These are phyloP conservation scores for Pungitius pungitius DNA, from an alignment of 2,113 vertebrate genomes.

Conservation along the genomic window DNA sequence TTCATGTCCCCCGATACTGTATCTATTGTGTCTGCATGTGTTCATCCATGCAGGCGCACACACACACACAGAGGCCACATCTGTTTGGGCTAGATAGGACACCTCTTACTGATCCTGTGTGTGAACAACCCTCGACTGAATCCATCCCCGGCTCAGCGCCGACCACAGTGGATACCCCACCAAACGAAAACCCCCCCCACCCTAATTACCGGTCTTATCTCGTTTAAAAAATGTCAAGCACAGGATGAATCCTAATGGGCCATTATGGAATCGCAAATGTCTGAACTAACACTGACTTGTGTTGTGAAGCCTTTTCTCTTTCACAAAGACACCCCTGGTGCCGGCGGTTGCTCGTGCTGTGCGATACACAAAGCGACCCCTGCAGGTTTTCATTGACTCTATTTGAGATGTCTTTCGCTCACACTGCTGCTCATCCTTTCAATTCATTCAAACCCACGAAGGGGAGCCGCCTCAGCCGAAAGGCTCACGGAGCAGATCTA, in stretches of 20 bases:
- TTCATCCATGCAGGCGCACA: constrained; percentile 57
- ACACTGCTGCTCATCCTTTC: background rate
- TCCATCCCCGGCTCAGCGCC: constrained; percentile 31
- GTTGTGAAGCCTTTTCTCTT: background rate
- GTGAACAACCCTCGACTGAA: constrained; percentile 38
- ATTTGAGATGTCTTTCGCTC: background rate
- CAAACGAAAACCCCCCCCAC: constrained; percentile 47
- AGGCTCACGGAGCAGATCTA: constrained; percentile 20
- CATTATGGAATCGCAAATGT: background rate
- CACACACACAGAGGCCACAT: constrained; percentile 71
- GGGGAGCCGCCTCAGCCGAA: background rate
- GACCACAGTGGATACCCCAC: constrained; percentile 28
- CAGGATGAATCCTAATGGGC: constrained; percentile 36
- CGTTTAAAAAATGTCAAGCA: constrained; percentile 46
- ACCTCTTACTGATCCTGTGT: constrained; percentile 52
- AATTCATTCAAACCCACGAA: constrained; percentile 25
- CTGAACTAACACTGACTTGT: background rate
- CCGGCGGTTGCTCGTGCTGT: background rate
- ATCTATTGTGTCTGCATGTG: constrained; percentile 42
- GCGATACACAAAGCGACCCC: background rate
- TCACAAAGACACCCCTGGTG: constrained; percentile 3
- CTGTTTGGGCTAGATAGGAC: constrained; percentile 73
- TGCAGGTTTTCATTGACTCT: constrained; percentile 1
- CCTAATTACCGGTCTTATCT: constrained; percentile 55
- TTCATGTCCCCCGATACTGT: constrained; percentile 27